Percentiles rank a stretch among this genome's conserved stretches.
These are phyloP conservation scores for Aricia artaxerxes DNA, from an alignment of 2,888 invertebrate genomes.

Conservation along the genomic window DNA sequence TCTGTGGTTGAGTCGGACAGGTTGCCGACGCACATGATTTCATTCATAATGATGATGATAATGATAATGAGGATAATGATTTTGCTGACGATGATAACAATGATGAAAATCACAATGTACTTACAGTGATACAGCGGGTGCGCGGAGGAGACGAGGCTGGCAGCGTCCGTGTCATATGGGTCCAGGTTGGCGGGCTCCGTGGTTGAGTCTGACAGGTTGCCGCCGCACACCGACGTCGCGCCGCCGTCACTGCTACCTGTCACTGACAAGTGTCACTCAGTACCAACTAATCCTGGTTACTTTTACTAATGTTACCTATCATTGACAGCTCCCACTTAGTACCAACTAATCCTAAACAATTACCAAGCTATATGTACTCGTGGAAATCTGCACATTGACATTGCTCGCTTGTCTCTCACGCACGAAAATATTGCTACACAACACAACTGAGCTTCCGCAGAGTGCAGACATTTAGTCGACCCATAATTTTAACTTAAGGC, in stretches of 20 bases:
- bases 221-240: constrained; percentile 89
- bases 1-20: constrained; percentile 90
- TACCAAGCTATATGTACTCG: too few relatives aligned
- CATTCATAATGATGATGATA: not conserved
- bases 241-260: constrained; percentile 89
- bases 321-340: constrained; percentile 50
- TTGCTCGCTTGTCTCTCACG: too few relatives aligned
- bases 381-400: too few relatives aligned
- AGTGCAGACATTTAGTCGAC: too few relatives aligned
- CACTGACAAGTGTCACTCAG: constrained; percentile 51
- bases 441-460: too few relatives aligned
- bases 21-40: constrained; percentile 85
- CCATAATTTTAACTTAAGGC: too few relatives aligned
- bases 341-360: not conserved
- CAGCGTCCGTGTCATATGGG: constrained; percentile 85
- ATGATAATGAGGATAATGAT: not conserved
- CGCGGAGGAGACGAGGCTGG: constrained; percentile 85
- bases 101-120: constrained; percentile 49
- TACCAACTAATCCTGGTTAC: not conserved
- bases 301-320: constrained; percentile 76
- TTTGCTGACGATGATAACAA: not conserved
- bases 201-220: constrained; percentile 89
- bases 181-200: constrained; percentile 85
- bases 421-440: too few relatives aligned
- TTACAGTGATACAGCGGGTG: constrained; percentile 88